Evolutionary conservation across 2,888 invertebrate species (phyloP).

Genomic region (Lacanobia wlatinum): DNA sequence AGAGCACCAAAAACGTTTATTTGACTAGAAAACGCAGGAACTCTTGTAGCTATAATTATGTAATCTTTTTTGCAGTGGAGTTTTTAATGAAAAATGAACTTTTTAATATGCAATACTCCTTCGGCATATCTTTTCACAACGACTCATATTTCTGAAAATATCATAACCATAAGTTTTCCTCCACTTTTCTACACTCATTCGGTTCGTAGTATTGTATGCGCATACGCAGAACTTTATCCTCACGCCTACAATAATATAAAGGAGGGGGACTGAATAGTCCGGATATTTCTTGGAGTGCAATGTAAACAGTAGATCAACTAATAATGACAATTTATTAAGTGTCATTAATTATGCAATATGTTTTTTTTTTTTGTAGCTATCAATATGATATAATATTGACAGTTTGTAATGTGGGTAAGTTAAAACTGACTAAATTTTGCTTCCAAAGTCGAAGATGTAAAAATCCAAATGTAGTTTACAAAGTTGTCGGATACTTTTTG

Average conservation of each 20-base stretch:
- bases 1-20: too few relatives aligned
- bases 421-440: background rate
- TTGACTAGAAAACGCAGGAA: too few relatives aligned
- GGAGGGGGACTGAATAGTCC: constrained; percentile 57
- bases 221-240: constrained; percentile 38
- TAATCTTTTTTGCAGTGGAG: too few relatives aligned
- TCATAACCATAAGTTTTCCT: constrained; percentile 28
- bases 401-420: too few relatives aligned
- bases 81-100: too few relatives aligned
- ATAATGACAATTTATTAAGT: background rate
- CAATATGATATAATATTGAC: background rate
- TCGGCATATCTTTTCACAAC: too few relatives aligned
- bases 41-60: too few relatives aligned
- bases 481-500: background rate
- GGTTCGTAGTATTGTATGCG: constrained; percentile 34
- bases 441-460: too few relatives aligned
- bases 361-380: background rate
- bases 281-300: constrained; percentile 46
- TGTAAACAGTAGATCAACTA: constrained; percentile 57
- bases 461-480: background rate
- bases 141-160: constrained; percentile 20
- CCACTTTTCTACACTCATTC: constrained; percentile 8
- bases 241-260: constrained; percentile 49
- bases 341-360: background rate
- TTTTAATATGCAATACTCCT: too few relatives aligned